These are phyloP conservation scores for Maconellicoccus hirsutus DNA, from an alignment of 1,140 invertebrate species.

Conservation along the genomic window DNA sequence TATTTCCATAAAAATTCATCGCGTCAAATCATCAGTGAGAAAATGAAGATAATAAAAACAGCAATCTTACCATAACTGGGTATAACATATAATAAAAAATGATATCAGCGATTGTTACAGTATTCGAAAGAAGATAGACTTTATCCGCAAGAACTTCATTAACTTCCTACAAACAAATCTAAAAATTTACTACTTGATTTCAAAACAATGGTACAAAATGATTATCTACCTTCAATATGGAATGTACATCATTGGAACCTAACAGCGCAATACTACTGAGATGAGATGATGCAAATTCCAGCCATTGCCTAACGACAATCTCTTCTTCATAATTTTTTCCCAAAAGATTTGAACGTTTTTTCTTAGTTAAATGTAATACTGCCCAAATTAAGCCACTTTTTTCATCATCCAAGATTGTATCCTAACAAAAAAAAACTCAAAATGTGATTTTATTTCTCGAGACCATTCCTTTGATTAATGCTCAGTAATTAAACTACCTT, in stretches of 20 bases:
- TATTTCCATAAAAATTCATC: not conserved
- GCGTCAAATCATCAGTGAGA: not conserved
- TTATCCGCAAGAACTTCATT: slow-evolving; percentile 2
- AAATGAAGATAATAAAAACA: not conserved
- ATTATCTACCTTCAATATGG: not conserved
- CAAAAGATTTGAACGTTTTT: not conserved
- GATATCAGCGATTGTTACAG: slow-evolving; percentile 11
- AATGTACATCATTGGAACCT: not conserved
- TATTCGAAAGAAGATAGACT: not conserved
- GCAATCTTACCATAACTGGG: not conserved
- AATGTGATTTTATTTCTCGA: not conserved
- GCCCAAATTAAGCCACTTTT: not conserved
- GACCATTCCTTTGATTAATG: not conserved
- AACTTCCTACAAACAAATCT: slow-evolving; percentile 15
- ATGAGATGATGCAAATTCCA: slow-evolving; percentile 11
- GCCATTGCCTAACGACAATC: slow-evolving; percentile 18
- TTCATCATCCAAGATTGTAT: not conserved
- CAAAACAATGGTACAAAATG: not conserved
- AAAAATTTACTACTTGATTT: not conserved
- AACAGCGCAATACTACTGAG: not conserved
- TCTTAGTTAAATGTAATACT: not conserved
- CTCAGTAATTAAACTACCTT: not conserved
- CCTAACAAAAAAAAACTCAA: not conserved
- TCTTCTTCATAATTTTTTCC: slow-evolving; percentile 11
- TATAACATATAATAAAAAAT: slow-evolving; percentile 14